These are phyloP conservation scores for Thalassarche chlororhynchos DNA, from an alignment of 2,113 vertebrate species.

Conservation along the genomic window DNA sequence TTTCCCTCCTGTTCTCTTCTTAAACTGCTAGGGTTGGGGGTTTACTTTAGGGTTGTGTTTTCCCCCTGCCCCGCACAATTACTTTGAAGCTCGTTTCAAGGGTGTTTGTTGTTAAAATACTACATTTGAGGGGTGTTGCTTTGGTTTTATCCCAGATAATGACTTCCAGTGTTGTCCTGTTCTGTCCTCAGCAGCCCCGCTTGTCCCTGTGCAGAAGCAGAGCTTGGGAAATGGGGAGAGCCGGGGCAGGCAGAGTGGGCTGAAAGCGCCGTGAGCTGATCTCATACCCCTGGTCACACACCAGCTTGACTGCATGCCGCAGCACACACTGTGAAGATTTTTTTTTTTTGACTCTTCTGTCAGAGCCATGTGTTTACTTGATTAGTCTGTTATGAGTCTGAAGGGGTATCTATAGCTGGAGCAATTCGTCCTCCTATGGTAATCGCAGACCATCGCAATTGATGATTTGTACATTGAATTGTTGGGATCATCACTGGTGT, in stretches of 20 bases:
- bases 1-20: background rate
- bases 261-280: rapidly evolving
- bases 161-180: background rate
- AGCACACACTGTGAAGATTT: background rate
- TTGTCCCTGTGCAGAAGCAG: background rate
- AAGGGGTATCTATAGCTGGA: background rate
- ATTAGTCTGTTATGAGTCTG: background rate
- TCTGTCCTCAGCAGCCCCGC: background rate
- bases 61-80: background rate
- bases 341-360: background rate
- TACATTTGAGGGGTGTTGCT: background rate
- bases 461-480: background rate
- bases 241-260: background rate
- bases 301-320: background rate
- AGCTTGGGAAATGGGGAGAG: background rate
- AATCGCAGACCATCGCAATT: background rate
- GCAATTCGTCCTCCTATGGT: background rate
- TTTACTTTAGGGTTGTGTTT: background rate
- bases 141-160: background rate
- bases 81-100: background rate
- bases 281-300: background rate
- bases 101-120: background rate
- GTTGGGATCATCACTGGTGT: background rate
- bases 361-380: background rate
- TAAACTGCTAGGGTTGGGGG: background rate